Conservation (phyloP, 2,113 vertebrate genomes). For the Oryzias celebensis region DNA sequence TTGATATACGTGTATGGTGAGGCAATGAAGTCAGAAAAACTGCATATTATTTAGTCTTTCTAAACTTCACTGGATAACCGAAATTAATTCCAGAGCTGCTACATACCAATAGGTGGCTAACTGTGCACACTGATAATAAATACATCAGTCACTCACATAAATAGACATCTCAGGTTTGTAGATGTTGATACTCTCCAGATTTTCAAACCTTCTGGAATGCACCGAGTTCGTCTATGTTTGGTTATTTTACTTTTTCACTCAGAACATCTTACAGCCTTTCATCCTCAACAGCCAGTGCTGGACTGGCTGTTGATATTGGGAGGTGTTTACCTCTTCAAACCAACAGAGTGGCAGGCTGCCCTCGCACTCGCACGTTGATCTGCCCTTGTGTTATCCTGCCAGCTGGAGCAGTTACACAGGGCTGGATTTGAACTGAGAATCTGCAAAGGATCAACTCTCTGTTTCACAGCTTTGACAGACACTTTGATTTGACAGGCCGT, state of each 20-base stretch:
- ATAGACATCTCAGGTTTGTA: background rate
- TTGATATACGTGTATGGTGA: too few species aligned
- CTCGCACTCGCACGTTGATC: slow-evolving; percentile 51
- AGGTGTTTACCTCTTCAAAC: slow-evolving; percentile 49
- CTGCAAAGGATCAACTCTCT: slow-evolving; percentile 88
- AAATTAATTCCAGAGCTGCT: background rate
- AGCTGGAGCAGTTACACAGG: slow-evolving; percentile 66
- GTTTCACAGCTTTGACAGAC: slow-evolving; percentile 82
- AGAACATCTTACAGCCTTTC: background rate
- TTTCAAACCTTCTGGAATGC: background rate
- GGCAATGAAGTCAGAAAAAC: too few species aligned
- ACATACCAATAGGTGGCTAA: background rate
- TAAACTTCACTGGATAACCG: too few species aligned
- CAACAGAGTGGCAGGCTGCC: slow-evolving; percentile 49
- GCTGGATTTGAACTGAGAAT: slow-evolving; percentile 73
- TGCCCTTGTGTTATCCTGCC: slow-evolving; percentile 40
- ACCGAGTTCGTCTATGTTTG: background rate
- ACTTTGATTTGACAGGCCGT: slow-evolving; percentile 86
- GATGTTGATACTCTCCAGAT: background rate
- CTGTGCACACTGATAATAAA: background rate
- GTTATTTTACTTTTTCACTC: slow-evolving; percentile 2
- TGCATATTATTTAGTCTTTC: too few species aligned
- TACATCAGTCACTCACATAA: background rate
- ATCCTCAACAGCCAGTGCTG: background rate
- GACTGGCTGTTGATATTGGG: slow-evolving; percentile 27